Base-by-base conservation (phyloP, 2,888 invertebrate genomes). In the Atherix ibis region DNA sequence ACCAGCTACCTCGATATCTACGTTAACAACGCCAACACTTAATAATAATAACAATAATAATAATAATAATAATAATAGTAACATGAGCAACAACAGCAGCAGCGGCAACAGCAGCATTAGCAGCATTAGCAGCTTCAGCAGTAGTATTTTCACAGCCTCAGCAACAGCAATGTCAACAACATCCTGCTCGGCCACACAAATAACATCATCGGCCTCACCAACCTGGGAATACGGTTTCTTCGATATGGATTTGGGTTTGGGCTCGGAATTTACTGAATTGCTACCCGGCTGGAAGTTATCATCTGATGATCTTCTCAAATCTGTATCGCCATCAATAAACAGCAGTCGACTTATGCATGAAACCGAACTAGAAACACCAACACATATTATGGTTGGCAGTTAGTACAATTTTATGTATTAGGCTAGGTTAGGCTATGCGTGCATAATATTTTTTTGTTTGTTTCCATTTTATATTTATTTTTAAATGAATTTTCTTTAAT, bases 321-420 rank as follows among this genome's bases (percentile, higher is more conserved):
- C 53, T 32, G 57, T 58, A 24, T 50, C 62, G 16, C 51, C 57
- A 17, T 50, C 53, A 9, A 39, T 48, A 18, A 51, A 51, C 33
- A 48, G 50, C 17, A 50, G 54, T 18, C 46, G 54, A 26, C 50
- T 52, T 36, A 49, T 52, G 27, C 52, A 58, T 39, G 58, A 63
- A 40, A 62, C 62, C 33, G 63, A 65, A 46, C 61, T 67, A 44
- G 68, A 68, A 46, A 56, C 66, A 44, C 64, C 68, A 38, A 67
- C 68, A 54, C 68, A 68, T 48, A 66, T 68, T 40, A 60, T 68
- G 52, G 68, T 68, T 39, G 68, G 67, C 45, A 61, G 62, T 58
- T 62, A 62, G 62, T 60, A 60, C 28, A 36, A 32, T 36, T 29
- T 24, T 13, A 36, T 36, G 31, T 26, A 34, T 36, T 38, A 35